Conservation (phyloP, 2,113 vertebrate species). For the Pollimyrus isidori region DNA sequence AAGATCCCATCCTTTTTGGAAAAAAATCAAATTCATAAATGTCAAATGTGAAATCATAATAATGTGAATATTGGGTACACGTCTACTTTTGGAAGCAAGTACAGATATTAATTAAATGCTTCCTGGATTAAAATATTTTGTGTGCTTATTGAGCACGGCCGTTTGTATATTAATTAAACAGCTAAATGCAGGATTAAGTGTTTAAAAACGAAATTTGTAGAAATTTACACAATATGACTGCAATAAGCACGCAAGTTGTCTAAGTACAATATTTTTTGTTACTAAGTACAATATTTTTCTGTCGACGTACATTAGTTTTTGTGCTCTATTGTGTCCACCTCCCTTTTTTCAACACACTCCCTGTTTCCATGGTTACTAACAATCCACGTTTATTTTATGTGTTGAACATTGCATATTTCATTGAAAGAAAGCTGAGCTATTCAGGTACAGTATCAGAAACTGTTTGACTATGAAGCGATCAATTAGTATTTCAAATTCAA, state of each 20-base stretch:
- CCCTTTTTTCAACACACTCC: neutral
- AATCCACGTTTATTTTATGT: neutral
- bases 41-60: neutral
- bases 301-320: neutral
- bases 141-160: neutral
- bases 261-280: neutral
- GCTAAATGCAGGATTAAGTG: neutral
- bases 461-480: neutral
- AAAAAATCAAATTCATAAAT: neutral
- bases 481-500: neutral
- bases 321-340: neutral
- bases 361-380: conserved; percentile 6
- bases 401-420: neutral
- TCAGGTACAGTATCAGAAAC: neutral
- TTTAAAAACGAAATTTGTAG: neutral
- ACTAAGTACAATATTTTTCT: neutral
- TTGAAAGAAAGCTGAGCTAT: neutral
- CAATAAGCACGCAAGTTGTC: neutral
- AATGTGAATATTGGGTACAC: neutral
- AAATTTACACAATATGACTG: neutral
- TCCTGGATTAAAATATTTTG: neutral
- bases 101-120: neutral
- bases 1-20: neutral
- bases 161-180: neutral
- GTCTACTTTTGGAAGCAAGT: neutral